Evolutionary conservation across 2,113 vertebrate species (phyloP).

Genomic region (Ellobius talpinus): DNA sequence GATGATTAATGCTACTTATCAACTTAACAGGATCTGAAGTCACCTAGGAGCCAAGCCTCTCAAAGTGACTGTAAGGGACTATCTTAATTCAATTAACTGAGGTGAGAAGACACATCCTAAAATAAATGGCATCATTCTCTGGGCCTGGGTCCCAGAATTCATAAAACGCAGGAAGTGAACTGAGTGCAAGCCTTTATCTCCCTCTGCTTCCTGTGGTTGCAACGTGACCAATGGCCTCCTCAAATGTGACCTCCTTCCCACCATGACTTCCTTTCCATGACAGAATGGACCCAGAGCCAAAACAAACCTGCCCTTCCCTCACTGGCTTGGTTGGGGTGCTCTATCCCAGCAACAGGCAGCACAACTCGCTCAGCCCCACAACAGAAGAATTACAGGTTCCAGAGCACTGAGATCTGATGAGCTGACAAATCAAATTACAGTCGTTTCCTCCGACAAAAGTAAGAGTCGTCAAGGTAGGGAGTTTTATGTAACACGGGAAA

Average conservation of each 20-base stretch:
- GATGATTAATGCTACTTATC: not conserved
- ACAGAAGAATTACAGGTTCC: not conserved
- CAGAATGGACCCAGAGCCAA: not conserved
- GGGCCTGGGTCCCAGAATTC: not conserved
- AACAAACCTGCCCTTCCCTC: not conserved
- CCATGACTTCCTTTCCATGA: not conserved
- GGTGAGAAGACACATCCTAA: not conserved
- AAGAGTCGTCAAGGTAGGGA: not conserved
- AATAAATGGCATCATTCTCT: too few relatives aligned
- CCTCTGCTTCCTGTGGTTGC: not conserved
- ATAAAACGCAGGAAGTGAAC: not conserved
- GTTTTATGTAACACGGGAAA: not conserved
- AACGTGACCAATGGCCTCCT: not conserved
- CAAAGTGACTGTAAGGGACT: too few relatives aligned
- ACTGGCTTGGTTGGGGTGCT: not conserved
- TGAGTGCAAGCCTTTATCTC: not conserved
- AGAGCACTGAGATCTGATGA: not conserved
- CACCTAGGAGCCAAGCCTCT: not conserved
- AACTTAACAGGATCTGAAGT: too few relatives aligned
- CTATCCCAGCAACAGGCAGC: not conserved
- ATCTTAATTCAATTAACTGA: not conserved
- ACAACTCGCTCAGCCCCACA: not conserved
- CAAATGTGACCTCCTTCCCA: not conserved
- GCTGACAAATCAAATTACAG: slow-evolving; percentile 17
- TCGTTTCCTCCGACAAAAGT: not conserved